phyloP scores from a whole-genome alignment of 2,797 vertebrate genomes.

The Sciurus vulgaris region DNA sequence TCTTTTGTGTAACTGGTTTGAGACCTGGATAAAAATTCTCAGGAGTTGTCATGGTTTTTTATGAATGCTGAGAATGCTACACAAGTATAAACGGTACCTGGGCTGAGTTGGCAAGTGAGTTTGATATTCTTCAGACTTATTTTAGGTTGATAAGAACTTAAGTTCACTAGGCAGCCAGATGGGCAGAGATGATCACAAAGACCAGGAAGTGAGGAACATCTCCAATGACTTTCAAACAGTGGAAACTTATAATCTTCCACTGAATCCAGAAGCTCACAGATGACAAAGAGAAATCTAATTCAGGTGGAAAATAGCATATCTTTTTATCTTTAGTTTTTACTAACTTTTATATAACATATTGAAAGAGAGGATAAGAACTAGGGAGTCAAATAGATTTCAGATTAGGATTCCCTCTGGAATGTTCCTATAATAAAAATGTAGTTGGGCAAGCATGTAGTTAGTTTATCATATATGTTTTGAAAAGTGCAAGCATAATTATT shows the following conservation, averaged over 20 bases:
- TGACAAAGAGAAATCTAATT: background rate
- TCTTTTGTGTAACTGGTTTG: background rate
- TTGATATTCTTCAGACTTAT: background rate
- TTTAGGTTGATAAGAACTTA: background rate
- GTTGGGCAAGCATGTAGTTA: background rate
- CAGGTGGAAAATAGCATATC: background rate
- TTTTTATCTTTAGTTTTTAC: constrained; percentile 21
- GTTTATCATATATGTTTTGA: background rate
- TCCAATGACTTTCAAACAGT: background rate
- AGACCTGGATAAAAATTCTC: background rate
- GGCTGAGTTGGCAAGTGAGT: background rate
- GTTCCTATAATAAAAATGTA: background rate
- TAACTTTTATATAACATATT: constrained; percentile 10
- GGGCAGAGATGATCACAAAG: background rate
- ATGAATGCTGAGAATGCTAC: background rate
- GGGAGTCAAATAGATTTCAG: background rate
- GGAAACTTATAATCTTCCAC: background rate
- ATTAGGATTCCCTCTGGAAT: constrained; percentile 49
- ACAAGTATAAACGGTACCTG: background rate
- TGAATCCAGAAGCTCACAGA: constrained; percentile 39
- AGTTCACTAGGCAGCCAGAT: constrained; percentile 1
- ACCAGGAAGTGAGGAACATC: background rate
- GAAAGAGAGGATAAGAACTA: background rate
- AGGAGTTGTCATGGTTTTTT: background rate
- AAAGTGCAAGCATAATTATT: constrained; percentile 15